Evolutionary conservation across 2,797 vertebrate genomes (phyloP).

Genomic region (Mus spretus): DNA sequence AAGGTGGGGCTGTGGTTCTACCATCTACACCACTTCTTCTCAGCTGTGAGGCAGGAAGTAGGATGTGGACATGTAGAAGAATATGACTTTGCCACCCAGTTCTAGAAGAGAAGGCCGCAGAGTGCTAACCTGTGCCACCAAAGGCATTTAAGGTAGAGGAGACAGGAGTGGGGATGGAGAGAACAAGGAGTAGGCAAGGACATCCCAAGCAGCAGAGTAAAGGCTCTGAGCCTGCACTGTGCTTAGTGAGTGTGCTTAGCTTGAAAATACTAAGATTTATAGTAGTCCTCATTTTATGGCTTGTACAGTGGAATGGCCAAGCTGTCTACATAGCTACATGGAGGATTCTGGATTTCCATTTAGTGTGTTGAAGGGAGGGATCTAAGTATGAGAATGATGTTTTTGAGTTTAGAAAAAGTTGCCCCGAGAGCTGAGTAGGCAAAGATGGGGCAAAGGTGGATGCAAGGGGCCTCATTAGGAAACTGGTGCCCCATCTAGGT

Average conservation of each 20-base stretch:
- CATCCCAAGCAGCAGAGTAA: neutral
- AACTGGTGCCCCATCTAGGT: neutral
- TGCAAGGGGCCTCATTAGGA: neutral
- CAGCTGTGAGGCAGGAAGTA: neutral
- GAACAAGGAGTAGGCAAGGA: neutral
- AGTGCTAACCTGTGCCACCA: neutral
- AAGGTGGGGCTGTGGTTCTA: neutral
- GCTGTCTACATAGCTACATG: neutral
- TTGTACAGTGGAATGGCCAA: neutral
- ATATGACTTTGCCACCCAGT: neutral
- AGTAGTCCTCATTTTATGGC: neutral
- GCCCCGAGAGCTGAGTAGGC: neutral
- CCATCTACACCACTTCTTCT: neutral
- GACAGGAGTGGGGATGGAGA: neutral
- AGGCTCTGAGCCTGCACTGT: neutral
- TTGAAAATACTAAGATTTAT: neutral
- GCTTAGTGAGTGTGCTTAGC: no score
- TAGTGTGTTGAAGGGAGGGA: neutral
- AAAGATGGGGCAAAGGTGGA: neutral
- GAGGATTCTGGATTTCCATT: neutral
- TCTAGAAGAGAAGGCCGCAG: neutral
- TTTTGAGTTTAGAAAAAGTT: neutral
- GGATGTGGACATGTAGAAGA: neutral
- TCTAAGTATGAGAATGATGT: neutral
- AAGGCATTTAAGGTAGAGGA: neutral